Base-by-base conservation (phyloP, 1,140 invertebrate species). In the Drosophila sp. region DNA sequence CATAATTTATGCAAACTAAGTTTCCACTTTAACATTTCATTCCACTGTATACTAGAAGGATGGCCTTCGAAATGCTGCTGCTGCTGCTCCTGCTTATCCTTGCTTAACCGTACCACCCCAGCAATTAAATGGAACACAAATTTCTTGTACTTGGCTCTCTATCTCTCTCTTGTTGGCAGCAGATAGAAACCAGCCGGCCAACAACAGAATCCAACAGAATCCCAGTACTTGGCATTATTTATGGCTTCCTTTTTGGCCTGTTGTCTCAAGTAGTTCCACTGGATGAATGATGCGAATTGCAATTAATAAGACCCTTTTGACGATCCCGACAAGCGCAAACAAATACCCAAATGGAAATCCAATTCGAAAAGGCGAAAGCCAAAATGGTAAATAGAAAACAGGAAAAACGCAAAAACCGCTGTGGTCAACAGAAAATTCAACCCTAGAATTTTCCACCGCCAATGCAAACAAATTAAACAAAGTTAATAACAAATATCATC, bases 381-480 rank as follows among this genome's bases (percentile, higher is more conserved):
- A 57, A 61, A 56, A 70, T 11, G 17, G 17, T 17, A 10, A 8
- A 10, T 3, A 27, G 10, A 7, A 50, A 27, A 50, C 10, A 8
- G 4, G 25, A 8, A 50, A 25, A 50, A 50, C 2, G 23, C 7
- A 50, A 50, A 83, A 87, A 77, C 57, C 77, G 84, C 84, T 87
- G 80, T 54, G 84, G 74, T 87, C 84, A 87, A 87, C 84, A 87
- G 66, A 60, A 83, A 73, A 71, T 74, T 57, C 7, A n/a, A 32
- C 47, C 50, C 11, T 44, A 35, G 10, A 4, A 38, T 38, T 38
- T 38, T 38, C 30, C 0, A 35, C 44, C 44, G 23, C 23, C 44
- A 67, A 67, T 65, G 80, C 77, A 90, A 89, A 89, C 84, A 89
- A 89, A 89, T 89, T 89, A 89, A 89, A 82, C 70, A 89, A 89